A percentile compares a stretch with the other conserved stretches of the same genome.
phyloP scores from a whole-genome alignment of 2,797 vertebrate species.

The Lepus townsendii region DNA sequence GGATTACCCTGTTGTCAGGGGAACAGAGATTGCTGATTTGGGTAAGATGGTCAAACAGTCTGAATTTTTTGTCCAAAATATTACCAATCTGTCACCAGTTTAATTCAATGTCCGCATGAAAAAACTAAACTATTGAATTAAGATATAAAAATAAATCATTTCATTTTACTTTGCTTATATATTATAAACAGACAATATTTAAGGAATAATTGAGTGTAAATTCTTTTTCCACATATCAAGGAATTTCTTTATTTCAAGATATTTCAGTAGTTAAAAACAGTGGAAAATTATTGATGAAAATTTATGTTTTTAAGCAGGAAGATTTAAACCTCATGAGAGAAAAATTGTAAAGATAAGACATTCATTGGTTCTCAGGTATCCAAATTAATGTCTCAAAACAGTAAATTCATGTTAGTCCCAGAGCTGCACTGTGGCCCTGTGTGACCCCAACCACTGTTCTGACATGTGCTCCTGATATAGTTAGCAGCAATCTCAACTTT shows the following conservation, averaged over 20 bases:
- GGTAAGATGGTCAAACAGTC: neutral
- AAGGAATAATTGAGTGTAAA: neutral
- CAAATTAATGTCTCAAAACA: conserved; percentile 55
- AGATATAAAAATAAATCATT: conserved; percentile 35
- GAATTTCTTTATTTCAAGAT: conserved; percentile 15
- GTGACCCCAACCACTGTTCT: conserved; percentile 2
- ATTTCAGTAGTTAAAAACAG: conserved; percentile 3
- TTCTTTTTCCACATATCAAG: neutral
- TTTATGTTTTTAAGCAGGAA: neutral
- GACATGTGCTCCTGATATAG: neutral
- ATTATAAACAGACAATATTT: neutral
- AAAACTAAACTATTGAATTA: conserved; percentile 48
- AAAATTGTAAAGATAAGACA: conserved; percentile 13
- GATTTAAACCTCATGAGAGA: neutral
- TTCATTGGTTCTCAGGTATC: neutral
- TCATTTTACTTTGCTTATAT: neutral
- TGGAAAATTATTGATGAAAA: conserved; percentile 33
- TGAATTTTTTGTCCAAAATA: neutral
- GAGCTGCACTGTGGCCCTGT: neutral
- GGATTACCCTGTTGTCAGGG: neutral
- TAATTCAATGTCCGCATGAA: conserved; percentile 44
- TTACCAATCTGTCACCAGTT: conserved; percentile 3
- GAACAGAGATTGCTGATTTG: neutral
- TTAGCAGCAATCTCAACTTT: conserved; percentile 54
- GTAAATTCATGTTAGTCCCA: neutral